A percentile compares a stretch with the other conserved stretches of the same genome.
Evolutionary conservation across 2,113 vertebrate species (phyloP).

Genomic region (Orientallactaga bullata): DNA sequence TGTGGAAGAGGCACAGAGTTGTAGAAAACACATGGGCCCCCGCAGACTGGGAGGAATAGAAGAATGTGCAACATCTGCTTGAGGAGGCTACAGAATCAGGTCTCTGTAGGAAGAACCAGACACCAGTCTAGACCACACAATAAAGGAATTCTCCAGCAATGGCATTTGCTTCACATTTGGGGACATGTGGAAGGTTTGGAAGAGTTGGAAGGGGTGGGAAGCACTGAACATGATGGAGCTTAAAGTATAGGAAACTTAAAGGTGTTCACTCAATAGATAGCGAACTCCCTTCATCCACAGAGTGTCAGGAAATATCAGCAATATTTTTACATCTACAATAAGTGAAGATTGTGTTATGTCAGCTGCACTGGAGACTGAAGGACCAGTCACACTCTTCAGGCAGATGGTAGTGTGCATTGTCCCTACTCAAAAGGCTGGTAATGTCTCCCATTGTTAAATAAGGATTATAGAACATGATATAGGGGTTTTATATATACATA

Average conservation of each 20-base stretch:
- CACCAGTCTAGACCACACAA: neutral
- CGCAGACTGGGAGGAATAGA: neutral
- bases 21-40: neutral
- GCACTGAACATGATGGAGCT: neutral
- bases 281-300: no score
- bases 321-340: neutral
- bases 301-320: neutral
- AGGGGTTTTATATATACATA: no score
- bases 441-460: neutral
- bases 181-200: neutral
- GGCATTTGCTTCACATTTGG: neutral
- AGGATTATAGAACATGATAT: neutral
- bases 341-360: neutral
- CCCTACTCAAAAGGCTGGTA: neutral
- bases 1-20: neutral
- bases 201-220: neutral
- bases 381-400: neutral
- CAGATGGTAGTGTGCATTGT: neutral
- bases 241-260: neutral
- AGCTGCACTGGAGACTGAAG: neutral
- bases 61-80: neutral
- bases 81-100: neutral
- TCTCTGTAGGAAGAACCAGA: neutral
- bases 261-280: neutral
- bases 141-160: neutral